Evolutionary conservation across 2,888 invertebrate genomes (phyloP).

Genomic region (Perithous albicinctus): DNA sequence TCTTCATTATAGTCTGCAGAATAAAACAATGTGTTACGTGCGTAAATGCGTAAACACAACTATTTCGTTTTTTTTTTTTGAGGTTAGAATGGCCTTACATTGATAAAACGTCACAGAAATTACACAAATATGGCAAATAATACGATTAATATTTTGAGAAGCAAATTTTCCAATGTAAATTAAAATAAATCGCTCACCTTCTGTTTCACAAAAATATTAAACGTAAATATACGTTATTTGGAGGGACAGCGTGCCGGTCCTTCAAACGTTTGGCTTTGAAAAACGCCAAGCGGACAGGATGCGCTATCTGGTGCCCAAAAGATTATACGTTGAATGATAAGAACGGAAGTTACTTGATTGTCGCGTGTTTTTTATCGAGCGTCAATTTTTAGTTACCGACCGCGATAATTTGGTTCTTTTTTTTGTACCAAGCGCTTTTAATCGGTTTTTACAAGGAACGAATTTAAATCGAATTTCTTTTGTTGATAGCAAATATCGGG

Average conservation of each 20-base stretch:
- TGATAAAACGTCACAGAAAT: not conserved
- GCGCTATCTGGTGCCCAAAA: slow-evolving; percentile 1
- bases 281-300: not conserved
- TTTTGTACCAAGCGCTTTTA: too few species aligned
- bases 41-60: too few species aligned
- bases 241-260: slow-evolving; percentile 49
- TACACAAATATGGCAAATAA: not conserved
- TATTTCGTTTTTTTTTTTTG: too few species aligned
- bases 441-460: too few species aligned
- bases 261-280: slow-evolving; percentile 9
- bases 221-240: slow-evolving; percentile 61
- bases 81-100: slow-evolving; percentile 47
- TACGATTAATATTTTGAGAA: not conserved
- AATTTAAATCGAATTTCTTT: too few species aligned
- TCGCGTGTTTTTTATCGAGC: not conserved
- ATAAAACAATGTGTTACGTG: too few species aligned
- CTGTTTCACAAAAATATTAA: slow-evolving; percentile 47
- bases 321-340: not conserved
- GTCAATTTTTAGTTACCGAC: not conserved
- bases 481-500: too few species aligned
- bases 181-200: slow-evolving; percentile 25
- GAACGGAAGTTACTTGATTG: not conserved
- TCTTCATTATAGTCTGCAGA: too few species aligned
- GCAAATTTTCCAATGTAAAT: not conserved
- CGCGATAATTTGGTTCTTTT: too few species aligned